Evolutionary conservation across 1,140 invertebrate genomes (phyloP).

Genomic region (Drosophila auraria): DNA sequence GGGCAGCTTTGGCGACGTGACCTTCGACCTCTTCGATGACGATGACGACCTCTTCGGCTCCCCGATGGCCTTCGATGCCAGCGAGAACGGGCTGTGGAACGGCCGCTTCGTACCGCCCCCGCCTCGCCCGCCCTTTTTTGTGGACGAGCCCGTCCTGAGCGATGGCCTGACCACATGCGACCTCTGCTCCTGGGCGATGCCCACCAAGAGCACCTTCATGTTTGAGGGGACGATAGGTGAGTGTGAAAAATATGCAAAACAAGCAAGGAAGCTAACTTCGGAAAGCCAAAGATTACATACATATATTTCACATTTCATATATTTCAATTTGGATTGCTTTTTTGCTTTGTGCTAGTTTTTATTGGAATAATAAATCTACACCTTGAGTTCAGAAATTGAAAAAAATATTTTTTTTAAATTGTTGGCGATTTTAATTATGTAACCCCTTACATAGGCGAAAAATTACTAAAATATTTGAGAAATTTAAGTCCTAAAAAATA

Average conservation of each 20-base stretch:
- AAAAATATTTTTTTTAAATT: no score
- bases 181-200: conserved; percentile 89
- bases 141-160: conserved; percentile 87
- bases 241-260: conserved; percentile 21
- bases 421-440: no score
- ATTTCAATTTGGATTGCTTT: no score
- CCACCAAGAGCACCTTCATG: conserved; percentile 84
- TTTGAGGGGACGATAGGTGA: conserved; percentile 84
- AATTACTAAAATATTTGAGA: no score
- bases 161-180: conserved; percentile 91
- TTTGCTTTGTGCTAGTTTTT: no score
- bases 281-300: no score
- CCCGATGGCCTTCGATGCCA: conserved; percentile 87
- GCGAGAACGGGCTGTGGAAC: conserved; percentile 88
- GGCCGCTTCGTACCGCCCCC: conserved; percentile 89
- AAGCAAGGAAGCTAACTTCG: no score
- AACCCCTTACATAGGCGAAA: no score
- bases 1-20: conserved; percentile 77
- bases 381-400: no score
- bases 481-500: no score
- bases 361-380: no score
- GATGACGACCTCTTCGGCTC: conserved; percentile 87
- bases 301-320: no score
- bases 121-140: conserved; percentile 88
- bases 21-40: conserved; percentile 86